A percentile compares a stretch with the other conserved stretches of the same genome.
Conservation (phyloP, 2,797 vertebrate genomes). For the Anguilla pacifica region DNA sequence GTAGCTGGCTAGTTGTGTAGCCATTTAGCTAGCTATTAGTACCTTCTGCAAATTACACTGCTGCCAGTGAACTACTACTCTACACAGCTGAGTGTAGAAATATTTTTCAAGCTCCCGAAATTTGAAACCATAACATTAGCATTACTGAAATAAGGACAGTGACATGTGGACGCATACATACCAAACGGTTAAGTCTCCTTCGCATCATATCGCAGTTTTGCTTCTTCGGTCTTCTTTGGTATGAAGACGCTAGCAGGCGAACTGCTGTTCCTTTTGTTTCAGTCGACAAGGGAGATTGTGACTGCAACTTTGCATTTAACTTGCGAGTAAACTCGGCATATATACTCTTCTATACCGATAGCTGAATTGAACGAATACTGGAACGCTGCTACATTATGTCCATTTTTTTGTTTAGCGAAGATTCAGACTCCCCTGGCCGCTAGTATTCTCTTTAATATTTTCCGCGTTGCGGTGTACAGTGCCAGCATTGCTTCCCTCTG, state of each 20-base stretch:
- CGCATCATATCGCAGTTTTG: constrained; percentile 69
- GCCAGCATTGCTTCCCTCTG: constrained; percentile 50
- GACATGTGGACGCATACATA: constrained; percentile 58
- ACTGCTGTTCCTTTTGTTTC: constrained; percentile 55
- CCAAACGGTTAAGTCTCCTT: constrained; percentile 71
- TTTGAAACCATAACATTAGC: not conserved
- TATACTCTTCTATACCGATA: constrained; percentile 61
- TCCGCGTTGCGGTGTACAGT: constrained; percentile 68
- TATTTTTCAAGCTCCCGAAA: not conserved
- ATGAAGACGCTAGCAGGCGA: constrained; percentile 46
- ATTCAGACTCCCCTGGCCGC: constrained; percentile 67
- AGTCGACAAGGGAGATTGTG: constrained; percentile 51
- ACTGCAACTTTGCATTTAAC: constrained; percentile 70
- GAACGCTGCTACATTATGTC: constrained; percentile 75
- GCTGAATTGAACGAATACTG: constrained; percentile 65
- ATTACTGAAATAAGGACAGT: not conserved
- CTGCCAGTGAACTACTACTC: not conserved
- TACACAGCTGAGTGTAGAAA: not conserved
- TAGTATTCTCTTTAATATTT: constrained; percentile 71
- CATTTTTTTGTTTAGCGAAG: constrained; percentile 57
- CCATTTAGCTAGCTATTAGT: not conserved
- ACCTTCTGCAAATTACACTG: not conserved
- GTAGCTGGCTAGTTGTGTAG: not conserved
- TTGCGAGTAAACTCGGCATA: constrained; percentile 63
- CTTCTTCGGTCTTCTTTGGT: constrained; percentile 49